Evolutionary conservation across 35 echinoderm and acorn worm genomes (phyloP).

Genomic region (Nesometra sesokonis): DNA sequence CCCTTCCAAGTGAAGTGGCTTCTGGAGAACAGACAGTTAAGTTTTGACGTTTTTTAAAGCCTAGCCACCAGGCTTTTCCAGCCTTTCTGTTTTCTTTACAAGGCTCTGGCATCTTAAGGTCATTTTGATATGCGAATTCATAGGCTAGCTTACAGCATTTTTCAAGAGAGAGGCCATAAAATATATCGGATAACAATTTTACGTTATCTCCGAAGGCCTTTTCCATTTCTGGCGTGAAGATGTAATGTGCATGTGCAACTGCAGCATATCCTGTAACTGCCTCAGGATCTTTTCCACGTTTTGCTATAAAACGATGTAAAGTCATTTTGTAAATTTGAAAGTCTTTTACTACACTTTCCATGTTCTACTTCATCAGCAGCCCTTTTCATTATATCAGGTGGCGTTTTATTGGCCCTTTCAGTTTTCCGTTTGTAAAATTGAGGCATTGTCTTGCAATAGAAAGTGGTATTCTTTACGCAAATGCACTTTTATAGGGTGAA

Average conservation of each 20-base stretch:
- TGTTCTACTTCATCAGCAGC: slow-evolving; percentile 18
- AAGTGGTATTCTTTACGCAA: no score
- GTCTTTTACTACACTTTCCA: slow-evolving; percentile 5
- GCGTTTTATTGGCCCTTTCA: slow-evolving; percentile 9
- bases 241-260: not conserved
- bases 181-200: slow-evolving; percentile 1
- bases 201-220: no score
- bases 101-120: slow-evolving; percentile 16
- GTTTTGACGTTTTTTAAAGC: slow-evolving; percentile 34
- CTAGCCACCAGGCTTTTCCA: slow-evolving; percentile 23
- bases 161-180: slow-evolving; percentile 22
- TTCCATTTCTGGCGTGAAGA: slow-evolving; percentile 39
- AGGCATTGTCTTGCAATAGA: no score
- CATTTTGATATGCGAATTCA: slow-evolving; percentile 20
- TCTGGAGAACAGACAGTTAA: slow-evolving; percentile 24
- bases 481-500: no score
- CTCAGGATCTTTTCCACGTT: slow-evolving; percentile 9
- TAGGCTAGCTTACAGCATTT: slow-evolving; percentile 26
- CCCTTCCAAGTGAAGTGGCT: slow-evolving; percentile 34
- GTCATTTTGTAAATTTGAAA: slow-evolving; percentile 33
- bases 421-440: slow-evolving; percentile 46
- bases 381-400: slow-evolving; percentile 1
- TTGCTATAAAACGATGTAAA: slow-evolving; percentile 20
- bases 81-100: slow-evolving; percentile 16
- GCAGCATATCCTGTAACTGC: slow-evolving; percentile 15